Evolutionary conservation across 2,888 invertebrate species (phyloP).

Genomic region (Tanypteryx hageni): DNA sequence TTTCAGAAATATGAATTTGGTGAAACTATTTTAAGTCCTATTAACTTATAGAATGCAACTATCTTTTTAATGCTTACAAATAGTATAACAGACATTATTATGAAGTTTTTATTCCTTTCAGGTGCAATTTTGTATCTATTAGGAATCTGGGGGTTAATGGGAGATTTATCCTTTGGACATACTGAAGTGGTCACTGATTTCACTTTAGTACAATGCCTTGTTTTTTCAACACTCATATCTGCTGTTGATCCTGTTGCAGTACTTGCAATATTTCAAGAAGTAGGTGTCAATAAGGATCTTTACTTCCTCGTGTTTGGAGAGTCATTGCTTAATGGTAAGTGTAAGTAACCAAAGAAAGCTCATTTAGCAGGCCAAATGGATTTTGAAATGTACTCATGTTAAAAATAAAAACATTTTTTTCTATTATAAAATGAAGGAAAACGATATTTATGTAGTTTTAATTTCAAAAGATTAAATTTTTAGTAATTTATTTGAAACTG

Average conservation of each 20-base stretch:
- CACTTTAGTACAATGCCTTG: conserved; percentile 72
- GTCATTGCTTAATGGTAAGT: conserved; percentile 77
- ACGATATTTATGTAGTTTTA: too few relatives aligned
- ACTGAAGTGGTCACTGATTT: conserved; percentile 69
- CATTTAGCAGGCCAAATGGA: too few relatives aligned
- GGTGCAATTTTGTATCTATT: conserved; percentile 67
- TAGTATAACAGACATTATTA: background rate
- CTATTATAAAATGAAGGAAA: too few relatives aligned
- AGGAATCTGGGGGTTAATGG: conserved; percentile 67
- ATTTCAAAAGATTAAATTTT: too few relatives aligned
- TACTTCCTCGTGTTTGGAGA: conserved; percentile 81
- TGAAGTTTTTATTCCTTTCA: conserved; percentile 59
- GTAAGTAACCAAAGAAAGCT: too few relatives aligned
- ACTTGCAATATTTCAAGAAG: conserved; percentile 79
- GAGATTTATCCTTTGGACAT: conserved; percentile 5
- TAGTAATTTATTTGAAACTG: too few relatives aligned
- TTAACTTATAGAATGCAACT: background rate
- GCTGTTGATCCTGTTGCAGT: conserved; percentile 80
- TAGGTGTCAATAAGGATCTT: conserved; percentile 80
- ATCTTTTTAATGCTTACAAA: background rate
- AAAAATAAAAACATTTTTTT: too few relatives aligned
- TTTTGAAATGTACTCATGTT: too few relatives aligned
- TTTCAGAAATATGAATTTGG: background rate
- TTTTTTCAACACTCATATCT: conserved; percentile 77
- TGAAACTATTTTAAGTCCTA: too few relatives aligned